Base-by-base conservation (phyloP, 2,888 invertebrate genomes). In the Pachliopta kotzebuea region DNA sequence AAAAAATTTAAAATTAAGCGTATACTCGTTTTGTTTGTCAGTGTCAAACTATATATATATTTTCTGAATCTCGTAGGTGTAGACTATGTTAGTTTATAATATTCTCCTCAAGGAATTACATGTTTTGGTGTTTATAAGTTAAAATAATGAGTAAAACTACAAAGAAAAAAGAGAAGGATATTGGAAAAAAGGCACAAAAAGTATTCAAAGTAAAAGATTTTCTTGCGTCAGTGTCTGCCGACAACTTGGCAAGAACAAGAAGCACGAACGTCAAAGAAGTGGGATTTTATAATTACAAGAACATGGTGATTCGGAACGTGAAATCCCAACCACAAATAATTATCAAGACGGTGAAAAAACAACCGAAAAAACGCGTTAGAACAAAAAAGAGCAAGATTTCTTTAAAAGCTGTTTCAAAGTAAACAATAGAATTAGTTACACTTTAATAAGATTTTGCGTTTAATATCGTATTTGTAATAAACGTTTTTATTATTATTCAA, bases 281-380 rank as follows among this genome's bases (percentile, higher is more conserved):
- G n/a, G 86, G 86, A 3, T 86, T 79, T 71, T 86, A 86, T 67
- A 80, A 77, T 63, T 85, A 77, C 66, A 76, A 77, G 63, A 81
- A 77, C 58, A 86, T 86, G 84, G 74, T 84, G 78, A 68, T 69
- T 26, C 74, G 84, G 54, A 79, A 76, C 64, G 69, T 78, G 37
- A 73, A 74, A 57, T 74, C 73, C 23, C 83, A 84, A 69, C 67
- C 62, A 42, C 57, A 62, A 31, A 62, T 71, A 31, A 55, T 66
- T n/a, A 63, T 65, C 42, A 66, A 60, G 29, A 78, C 77, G 69
- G 72, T 73, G 56, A 71, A 70, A 31, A 77, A 76, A 67, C 72
- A 70, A 56, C 66, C 70, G 42, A 78, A 76, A 70, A 77, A 75
- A 62, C 74, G 70, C n/a, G 69, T 70, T 67, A 78, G 77, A 73